These are phyloP conservation scores for Streptopelia turtur DNA, from an alignment of 2,797 vertebrate genomes.

Conservation along the genomic window DNA sequence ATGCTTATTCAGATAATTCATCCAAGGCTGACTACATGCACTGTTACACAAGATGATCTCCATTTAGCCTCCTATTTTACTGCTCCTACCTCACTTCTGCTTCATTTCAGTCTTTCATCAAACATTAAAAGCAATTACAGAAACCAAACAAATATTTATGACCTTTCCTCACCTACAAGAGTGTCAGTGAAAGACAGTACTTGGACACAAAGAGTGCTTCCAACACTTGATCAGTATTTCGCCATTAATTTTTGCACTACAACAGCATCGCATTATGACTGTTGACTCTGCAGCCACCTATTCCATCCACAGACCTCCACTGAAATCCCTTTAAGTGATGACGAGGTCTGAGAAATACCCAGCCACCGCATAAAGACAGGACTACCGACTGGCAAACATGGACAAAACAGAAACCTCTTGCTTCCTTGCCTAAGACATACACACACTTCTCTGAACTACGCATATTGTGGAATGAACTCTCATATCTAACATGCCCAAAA, in stretches of 20 bases:
- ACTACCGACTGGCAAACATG: neutral
- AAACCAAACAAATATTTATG: neutral
- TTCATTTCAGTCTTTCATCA: neutral
- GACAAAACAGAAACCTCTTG: neutral
- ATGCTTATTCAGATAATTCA: neutral
- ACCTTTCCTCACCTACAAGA: neutral
- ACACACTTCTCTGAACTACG: neutral
- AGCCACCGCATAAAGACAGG: neutral
- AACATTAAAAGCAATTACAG: neutral
- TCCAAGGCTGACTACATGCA: neutral
- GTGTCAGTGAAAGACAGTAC: neutral
- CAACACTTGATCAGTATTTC: neutral
- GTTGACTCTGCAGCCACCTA: neutral
- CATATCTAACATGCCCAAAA: neutral
- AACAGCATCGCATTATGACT: neutral
- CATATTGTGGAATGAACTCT: neutral
- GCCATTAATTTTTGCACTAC: neutral
- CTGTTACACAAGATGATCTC: neutral
- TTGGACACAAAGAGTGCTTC: neutral
- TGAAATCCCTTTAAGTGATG: neutral
- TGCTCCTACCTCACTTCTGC: neutral
- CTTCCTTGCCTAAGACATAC: neutral
- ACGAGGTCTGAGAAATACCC: neutral
- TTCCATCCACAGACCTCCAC: neutral
- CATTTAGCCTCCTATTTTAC: neutral